Evolutionary conservation across 2,797 vertebrate genomes (phyloP), one percentile per base, ranked within the genome.

Genomic region (Myotis planiceps): DNA sequence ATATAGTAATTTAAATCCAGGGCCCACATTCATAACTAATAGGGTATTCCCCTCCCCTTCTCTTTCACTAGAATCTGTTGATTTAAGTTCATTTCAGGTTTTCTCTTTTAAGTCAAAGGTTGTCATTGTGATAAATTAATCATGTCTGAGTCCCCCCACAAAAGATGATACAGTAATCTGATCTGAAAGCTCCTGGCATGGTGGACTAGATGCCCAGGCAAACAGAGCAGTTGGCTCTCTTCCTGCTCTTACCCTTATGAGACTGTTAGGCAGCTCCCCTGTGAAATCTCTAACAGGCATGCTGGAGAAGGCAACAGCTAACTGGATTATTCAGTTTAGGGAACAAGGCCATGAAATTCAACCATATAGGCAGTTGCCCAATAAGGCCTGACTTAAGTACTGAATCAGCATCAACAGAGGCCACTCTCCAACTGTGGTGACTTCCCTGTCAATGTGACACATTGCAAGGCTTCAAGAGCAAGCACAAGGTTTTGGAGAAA

Each of bases 51-150:
- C 4, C 65, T 10, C 9, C 39, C 2, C 47, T 2, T 18, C n/a
- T 47, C 39, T 81, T 34, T 83, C 25, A 42, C 58, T 84, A 9
- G 6, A 8, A 65, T 47, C 58, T 79, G 27, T 53, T 51, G 45
- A 34, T 82, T 58, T 78, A 82, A 92, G 47, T 84, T 95, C 47
- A 58, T 71, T 95, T 86, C 45, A 93, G 92, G 82, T 49, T 51
- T 84, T 95, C 32, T 89, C 71, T 88, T 87, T 88, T 88, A 72
- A 89, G 95, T 68, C 87, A 87, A 95, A 92, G 49, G 29, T 68
- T 85, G 47, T 58, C 74, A 79, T 45, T 75, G 39, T 75, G 60
- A 88, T 92, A 58, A 94, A 87, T 84, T 71, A 88, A 94, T 86
- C 81, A 95, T 82, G 49, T 32, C 63, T 85, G 66, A 87, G 66